Evolutionary conservation across 2,113 vertebrate genomes (phyloP).

Genomic region (Psilopsiagon aymara): DNA sequence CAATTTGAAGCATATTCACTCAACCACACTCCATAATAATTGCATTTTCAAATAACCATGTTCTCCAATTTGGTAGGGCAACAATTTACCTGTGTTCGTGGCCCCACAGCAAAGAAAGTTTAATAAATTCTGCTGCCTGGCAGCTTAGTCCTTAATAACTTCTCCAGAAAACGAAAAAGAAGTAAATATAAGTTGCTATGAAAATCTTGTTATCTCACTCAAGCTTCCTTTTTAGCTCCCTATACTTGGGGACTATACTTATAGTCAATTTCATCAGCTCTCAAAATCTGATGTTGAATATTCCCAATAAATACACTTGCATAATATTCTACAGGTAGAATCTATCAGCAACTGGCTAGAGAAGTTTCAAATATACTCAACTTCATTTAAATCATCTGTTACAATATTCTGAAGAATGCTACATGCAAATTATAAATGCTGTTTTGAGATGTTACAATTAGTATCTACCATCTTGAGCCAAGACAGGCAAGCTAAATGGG

Average conservation of each 20-base stretch:
- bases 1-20: background rate
- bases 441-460: background rate
- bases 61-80: background rate
- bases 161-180: background rate
- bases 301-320: background rate
- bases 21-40: background rate
- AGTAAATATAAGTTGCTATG: background rate
- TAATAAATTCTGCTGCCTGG: background rate
- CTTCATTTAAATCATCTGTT: background rate
- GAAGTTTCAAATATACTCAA: background rate
- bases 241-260: background rate
- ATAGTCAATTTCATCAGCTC: background rate
- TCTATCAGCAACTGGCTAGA: background rate
- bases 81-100: background rate
- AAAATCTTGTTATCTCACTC: background rate
- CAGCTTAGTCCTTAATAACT: background rate
- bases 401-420: background rate
- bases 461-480: background rate
- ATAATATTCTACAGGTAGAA: background rate
- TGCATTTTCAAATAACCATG: background rate
- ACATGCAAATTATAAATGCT: background rate
- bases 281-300: background rate
- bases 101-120: background rate
- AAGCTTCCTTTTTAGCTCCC: background rate
- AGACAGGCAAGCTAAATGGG: background rate